phyloP scores from a whole-genome alignment of 2,888 invertebrate genomes.

The Lamellibrachia satsuma region DNA sequence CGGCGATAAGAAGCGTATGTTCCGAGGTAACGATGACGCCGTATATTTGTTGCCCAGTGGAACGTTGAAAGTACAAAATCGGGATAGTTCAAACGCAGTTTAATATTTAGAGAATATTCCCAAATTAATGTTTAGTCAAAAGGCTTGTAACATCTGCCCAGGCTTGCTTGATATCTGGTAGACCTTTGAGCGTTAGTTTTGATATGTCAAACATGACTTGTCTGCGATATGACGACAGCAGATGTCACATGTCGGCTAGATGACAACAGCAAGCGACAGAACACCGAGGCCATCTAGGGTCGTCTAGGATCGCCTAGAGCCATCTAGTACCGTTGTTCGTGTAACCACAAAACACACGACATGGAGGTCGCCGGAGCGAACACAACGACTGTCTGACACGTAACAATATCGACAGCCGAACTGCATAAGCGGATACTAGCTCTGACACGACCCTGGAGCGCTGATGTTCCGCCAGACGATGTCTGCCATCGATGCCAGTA shows the following conservation, averaged over 20 bases:
- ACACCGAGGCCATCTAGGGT: background rate
- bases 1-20: background rate
- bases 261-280: background rate
- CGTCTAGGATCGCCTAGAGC: background rate
- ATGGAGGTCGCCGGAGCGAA: background rate
- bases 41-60: background rate
- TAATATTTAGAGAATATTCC: background rate
- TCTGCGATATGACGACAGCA: background rate
- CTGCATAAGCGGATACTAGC: background rate
- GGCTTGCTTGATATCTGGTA: background rate
- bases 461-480: background rate
- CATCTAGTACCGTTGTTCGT: background rate
- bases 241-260: background rate
- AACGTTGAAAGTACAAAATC: background rate
- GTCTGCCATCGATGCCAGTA: background rate
- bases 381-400: slow-evolving; percentile 1
- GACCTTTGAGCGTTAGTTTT: no score
- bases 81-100: background rate
- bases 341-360: background rate
- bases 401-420: background rate
- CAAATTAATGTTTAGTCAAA: background rate
- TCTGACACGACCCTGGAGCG: background rate
- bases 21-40: background rate
- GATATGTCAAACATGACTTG: no score
- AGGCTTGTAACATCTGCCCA: background rate